Base-by-base conservation (phyloP, 2,888 invertebrate genomes). In the Saturnia pavonia region DNA sequence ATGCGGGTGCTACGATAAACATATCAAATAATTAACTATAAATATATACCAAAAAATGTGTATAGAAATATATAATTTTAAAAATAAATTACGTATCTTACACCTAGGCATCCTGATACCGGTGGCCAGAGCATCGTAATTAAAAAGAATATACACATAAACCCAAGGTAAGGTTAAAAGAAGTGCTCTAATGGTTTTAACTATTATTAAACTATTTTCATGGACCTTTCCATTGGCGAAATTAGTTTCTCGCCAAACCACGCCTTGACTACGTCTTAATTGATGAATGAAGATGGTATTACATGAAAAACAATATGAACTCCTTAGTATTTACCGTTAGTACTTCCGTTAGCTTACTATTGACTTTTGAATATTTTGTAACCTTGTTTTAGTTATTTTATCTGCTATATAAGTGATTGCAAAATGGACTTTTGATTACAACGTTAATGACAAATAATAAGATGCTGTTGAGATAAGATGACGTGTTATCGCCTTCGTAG, bases 221-320 rank as follows among this genome's bases (percentile, higher is more conserved):
- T 71, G 72, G 79, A 72, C 75, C 74, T 73, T 74, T 77, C 72
- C 67, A 79, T 79, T 76, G 73, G 70, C 51, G 72, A 79, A 79
- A 76, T 69, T 76, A 75, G 68, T 72, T 76, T 72, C 70, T 45
- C 68, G 66, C 73, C 74, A 69, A 57, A 27, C 60, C 25, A 48
- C 67, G 70, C 68, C 69, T 60, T 14, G 67, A 72, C 71, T 73
- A 72, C 72, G 73, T 75, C 75, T 73, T 74, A 66, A 65, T 43
- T 65, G 72, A 76, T 74, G 63, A 70, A 69, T 51, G 65, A 48
- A 67, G 19, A 27, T 25, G 27, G 25, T 71, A 42, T 69, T 57
- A 34, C 27, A 22, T 27, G 43, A 43, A 57, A 67, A 71, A 69
- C 67, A 67, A 70, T 60, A 71, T 69, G 69, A 72, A 70, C 68